These are phyloP conservation scores for Allolobophora icterica DNA, from an alignment of 2,888 invertebrate genomes.

Conservation along the genomic window DNA sequence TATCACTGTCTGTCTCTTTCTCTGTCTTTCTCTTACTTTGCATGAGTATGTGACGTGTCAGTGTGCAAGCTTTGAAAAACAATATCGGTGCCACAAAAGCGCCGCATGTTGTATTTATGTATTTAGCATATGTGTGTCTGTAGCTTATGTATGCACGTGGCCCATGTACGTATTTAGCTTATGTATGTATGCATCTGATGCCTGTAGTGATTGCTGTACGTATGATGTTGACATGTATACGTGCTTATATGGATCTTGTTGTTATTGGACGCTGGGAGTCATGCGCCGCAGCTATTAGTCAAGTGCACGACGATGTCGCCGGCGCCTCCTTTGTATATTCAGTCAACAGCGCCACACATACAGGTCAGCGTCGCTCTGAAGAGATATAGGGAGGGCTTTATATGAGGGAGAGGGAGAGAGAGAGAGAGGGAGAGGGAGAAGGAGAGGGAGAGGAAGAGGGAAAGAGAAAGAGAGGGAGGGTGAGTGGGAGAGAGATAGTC, in stretches of 20 bases:
- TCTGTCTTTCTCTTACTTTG: too few species aligned
- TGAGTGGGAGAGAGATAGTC: neutral
- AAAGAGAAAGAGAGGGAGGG: neutral
- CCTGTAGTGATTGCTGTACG: neutral
- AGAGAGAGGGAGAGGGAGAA: neutral
- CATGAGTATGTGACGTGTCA: too few species aligned
- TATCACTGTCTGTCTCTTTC: too few species aligned
- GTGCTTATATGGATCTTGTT: neutral
- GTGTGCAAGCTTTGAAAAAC: too few species aligned
- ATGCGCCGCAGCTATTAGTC: conserved; percentile 17
- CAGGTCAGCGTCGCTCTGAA: neutral
- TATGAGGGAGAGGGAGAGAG: too few species aligned
- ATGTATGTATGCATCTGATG: neutral
- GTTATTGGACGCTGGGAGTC: neutral
- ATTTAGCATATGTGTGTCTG: too few species aligned
- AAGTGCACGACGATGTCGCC: conserved; percentile 1
- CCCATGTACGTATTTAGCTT: neutral
- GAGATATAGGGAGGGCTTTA: too few species aligned
- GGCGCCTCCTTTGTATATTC: neutral
- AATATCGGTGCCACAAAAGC: too few species aligned
- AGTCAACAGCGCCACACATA: neutral
- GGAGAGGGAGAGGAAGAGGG: neutral
- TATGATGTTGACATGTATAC: neutral
- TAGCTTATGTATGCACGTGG: neutral
- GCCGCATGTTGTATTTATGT: too few species aligned